These are phyloP conservation scores for Elephas maximus DNA, from an alignment of 2,113 vertebrate genomes.

Conservation along the genomic window DNA sequence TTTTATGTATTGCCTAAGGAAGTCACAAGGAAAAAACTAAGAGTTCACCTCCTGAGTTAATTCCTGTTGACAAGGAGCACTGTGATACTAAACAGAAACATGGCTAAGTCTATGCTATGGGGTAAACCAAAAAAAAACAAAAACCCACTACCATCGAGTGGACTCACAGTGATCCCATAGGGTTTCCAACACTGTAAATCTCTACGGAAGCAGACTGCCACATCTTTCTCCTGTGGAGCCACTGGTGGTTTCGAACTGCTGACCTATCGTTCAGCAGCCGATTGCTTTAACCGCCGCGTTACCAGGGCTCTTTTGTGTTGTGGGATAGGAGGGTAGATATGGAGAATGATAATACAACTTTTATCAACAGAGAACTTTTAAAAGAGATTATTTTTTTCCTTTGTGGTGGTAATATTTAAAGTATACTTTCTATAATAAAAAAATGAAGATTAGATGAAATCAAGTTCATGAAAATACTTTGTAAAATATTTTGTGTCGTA, in stretches of 20 bases:
- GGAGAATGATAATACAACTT: neutral
- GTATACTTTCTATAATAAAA: neutral
- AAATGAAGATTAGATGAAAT: slow-evolving; percentile 20
- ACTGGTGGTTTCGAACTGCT: no score
- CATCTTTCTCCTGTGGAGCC: no score
- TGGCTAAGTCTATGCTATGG: neutral
- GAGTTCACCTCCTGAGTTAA: neutral
- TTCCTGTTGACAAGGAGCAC: neutral
- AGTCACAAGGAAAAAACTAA: neutral
- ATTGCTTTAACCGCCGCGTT: no score
- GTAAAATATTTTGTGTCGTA: neutral
- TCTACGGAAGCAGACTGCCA: no score
- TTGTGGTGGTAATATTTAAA: neutral
- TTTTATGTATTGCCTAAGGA: slow-evolving; percentile 22
- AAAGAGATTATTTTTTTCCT: neutral
- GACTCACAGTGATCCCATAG: no score
- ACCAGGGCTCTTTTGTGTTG: neutral
- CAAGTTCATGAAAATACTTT: neutral
- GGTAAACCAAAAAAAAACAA: no score
- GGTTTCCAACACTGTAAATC: no score
- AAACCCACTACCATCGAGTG: no score
- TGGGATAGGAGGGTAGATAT: neutral
- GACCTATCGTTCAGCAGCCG: no score
- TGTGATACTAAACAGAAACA: neutral
- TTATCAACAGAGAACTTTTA: neutral